These are phyloP conservation scores for Hirundo rustica DNA, from an alignment of 2,797 vertebrate species.

Conservation along the genomic window DNA sequence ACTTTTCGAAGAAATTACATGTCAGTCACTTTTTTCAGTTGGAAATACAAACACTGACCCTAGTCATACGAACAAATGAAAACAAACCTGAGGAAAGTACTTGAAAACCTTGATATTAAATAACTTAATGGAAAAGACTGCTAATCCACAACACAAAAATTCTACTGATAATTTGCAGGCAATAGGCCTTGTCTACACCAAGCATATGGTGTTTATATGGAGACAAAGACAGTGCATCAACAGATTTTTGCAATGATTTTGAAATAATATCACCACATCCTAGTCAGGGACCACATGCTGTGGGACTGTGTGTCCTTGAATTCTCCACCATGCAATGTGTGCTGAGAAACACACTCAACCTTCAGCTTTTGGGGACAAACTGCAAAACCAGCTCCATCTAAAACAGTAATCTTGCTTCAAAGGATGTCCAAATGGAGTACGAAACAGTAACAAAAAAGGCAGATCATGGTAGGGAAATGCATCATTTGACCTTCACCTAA, in stretches of 20 bases:
- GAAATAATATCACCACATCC: neutral
- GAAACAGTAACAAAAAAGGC: neutral
- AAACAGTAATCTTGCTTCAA: neutral
- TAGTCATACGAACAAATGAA: neutral
- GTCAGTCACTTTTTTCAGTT: neutral
- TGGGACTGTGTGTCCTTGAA: neutral
- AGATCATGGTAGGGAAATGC: fast-evolving
- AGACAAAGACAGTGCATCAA: neutral
- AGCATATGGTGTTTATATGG: neutral
- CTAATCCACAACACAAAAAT: neutral
- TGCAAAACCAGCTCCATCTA: neutral
- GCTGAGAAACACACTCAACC: neutral
- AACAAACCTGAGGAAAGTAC: neutral
- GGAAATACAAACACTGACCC: neutral
- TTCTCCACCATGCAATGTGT: neutral
- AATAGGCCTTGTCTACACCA: neutral
- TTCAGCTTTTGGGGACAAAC: neutral
- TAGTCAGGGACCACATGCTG: neutral
- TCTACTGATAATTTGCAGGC: neutral
- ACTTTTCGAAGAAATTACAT: neutral
- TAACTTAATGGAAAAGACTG: neutral
- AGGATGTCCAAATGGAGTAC: neutral
- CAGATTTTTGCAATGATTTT: neutral
- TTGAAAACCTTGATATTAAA: neutral
- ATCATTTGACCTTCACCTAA: neutral